Evolutionary conservation across 2,797 vertebrate genomes (phyloP), one percentile per base, ranked within the genome.

Genomic region (Fratercula arctica): DNA sequence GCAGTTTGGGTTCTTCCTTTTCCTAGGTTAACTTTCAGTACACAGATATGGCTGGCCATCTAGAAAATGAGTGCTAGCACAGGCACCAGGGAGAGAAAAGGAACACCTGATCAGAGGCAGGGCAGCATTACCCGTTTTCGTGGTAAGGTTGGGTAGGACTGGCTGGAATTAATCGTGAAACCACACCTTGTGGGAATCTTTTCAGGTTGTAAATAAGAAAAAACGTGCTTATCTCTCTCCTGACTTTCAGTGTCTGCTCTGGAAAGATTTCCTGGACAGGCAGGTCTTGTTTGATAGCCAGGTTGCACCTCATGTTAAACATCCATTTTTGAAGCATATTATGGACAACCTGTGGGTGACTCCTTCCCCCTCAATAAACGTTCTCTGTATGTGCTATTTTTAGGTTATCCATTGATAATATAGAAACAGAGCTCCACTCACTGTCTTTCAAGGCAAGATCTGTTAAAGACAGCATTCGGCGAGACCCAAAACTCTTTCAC

Each of bases 391-490:
- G 17, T 95, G 70, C 93, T 94, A 43, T 89, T 93, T 97, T 50
- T 86, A 99, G 99, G 96, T 98, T 99, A 94, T 99, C 99, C 46
- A 98, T 99, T 97, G 99, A 99, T 95, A 99, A 98, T 97, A 98
- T 99, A 3, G 99, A 99, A 91, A 86, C 97, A 69, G 99, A 99
- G 90, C 98, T 99, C 69, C 98, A 98, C 57, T 99, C 98, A 0
- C 97, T 99, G 23, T 98, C 98, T 60, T 97, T 98, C 72, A 99
- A 99, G 94, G 99, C 98, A 60, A 98, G 96, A 97, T 98, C 98
- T 51, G 97, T 99, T 89, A 98, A 99, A 97, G 98, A 99, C 85
- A 99, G 99, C 93, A 97, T 99, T 92, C 98, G 97, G 86, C 98
- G 96, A 79, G 99, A 99, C 75, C 72, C 97, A 16, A 99, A 99